These are phyloP conservation scores for Antennarius striatus DNA, from an alignment of 2,113 vertebrate genomes.

Conservation along the genomic window DNA sequence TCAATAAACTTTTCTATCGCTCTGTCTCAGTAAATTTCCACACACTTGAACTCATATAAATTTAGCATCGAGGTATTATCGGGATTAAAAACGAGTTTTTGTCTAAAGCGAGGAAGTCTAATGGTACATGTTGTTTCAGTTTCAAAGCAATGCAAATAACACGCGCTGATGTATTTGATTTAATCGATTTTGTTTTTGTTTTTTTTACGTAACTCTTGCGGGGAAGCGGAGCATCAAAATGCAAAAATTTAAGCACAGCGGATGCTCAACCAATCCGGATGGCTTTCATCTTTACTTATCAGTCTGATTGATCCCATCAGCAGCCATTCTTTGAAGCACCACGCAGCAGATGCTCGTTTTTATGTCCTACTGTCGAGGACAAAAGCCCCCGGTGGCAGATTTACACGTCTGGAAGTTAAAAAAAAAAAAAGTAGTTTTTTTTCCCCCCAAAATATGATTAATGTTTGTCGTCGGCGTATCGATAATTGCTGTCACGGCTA, in stretches of 20 bases:
- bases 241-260: neutral
- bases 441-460: slow-evolving; percentile 77
- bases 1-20: too few relatives aligned
- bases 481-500: slow-evolving; percentile 53
- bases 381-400: slow-evolving; percentile 31
- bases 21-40: too few relatives aligned
- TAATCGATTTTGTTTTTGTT: neutral
- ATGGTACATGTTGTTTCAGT: neutral
- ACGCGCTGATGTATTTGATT: slow-evolving; percentile 33
- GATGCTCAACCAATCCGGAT: slow-evolving; percentile 19
- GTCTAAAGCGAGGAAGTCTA: neutral
- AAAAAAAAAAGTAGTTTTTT: neutral
- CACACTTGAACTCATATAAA: too few relatives aligned
- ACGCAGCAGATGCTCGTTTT: neutral
- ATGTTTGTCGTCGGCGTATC: slow-evolving; percentile 63
- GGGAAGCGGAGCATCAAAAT: slow-evolving; percentile 14
- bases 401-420: slow-evolving; percentile 1
- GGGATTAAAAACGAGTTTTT: neutral
- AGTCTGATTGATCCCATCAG: slow-evolving; percentile 3
- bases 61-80: neutral
- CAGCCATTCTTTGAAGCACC: slow-evolving; percentile 7
- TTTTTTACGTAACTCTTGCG: slow-evolving; percentile 3
- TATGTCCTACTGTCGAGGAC: too few relatives aligned
- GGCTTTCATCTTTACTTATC: slow-evolving; percentile 40
- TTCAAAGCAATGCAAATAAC: slow-evolving; percentile 58